Evolutionary conservation across 1,140 invertebrate genomes (phyloP).

Genomic region (Latrodectus geometricus): DNA sequence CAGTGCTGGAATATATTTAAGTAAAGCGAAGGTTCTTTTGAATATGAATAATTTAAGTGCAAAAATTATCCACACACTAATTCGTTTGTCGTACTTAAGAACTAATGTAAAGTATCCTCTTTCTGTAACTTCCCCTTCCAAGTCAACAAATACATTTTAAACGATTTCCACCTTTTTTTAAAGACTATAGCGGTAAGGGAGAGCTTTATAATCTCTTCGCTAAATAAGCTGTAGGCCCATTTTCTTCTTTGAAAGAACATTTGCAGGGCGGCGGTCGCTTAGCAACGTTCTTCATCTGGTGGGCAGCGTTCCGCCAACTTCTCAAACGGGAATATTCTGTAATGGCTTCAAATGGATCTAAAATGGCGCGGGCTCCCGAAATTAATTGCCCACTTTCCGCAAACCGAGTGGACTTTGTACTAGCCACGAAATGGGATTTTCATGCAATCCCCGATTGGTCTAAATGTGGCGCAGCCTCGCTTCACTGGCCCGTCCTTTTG

Average conservation of each 20-base stretch:
- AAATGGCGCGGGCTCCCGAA: slow-evolving; percentile 42
- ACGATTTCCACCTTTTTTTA: too few relatives aligned
- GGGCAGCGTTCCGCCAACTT: slow-evolving; percentile 2
- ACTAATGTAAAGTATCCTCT: too few relatives aligned
- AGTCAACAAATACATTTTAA: too few relatives aligned
- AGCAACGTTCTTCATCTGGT: slow-evolving; percentile 25
- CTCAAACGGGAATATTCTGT: not conserved
- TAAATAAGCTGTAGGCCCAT: not conserved
- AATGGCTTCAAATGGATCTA: slow-evolving; percentile 50
- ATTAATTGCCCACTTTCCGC: slow-evolving; percentile 54
- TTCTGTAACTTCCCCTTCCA: too few relatives aligned
- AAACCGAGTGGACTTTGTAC: slow-evolving; percentile 54
- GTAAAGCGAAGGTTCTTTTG: too few relatives aligned
- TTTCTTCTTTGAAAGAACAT: not conserved
- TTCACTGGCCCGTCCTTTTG: slow-evolving; percentile 7
- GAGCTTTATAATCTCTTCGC: not conserved
- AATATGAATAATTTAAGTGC: too few relatives aligned
- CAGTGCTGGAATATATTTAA: too few relatives aligned
- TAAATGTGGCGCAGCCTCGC: slow-evolving; percentile 32
- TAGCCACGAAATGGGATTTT: slow-evolving; percentile 53
- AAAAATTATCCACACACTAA: too few relatives aligned
- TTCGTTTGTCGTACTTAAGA: too few relatives aligned
- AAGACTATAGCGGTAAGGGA: not conserved
- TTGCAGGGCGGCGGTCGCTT: slow-evolving; percentile 1
- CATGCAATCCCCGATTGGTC: slow-evolving; percentile 44